phyloP scores from a whole-genome alignment of 2,113 vertebrate species.

The Chunga burmeisteri region DNA sequence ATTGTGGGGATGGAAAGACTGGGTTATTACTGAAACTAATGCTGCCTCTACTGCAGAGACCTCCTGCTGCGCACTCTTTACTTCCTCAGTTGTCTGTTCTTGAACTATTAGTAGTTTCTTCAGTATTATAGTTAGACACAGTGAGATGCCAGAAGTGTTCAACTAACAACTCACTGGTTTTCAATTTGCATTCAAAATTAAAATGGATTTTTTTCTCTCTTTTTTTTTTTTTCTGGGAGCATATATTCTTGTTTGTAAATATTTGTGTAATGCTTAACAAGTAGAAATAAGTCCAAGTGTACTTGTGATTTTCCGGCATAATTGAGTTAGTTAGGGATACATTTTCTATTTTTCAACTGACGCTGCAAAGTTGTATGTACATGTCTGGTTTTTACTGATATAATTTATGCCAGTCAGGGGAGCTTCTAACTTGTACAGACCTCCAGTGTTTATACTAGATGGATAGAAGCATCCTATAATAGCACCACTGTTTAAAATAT shows the following conservation, averaged over 20 bases:
- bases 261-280: not conserved
- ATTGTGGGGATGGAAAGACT: not conserved
- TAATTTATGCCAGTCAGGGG: not conserved
- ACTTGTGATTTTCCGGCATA: not conserved
- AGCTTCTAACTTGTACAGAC: not conserved
- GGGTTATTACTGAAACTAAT: not conserved
- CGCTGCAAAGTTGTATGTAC: not conserved
- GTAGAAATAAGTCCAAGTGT: not conserved
- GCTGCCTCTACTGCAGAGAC: not conserved
- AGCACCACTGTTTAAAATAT: not conserved
- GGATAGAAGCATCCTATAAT: not conserved
- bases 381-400: not conserved
- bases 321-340: not conserved
- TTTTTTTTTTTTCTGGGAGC: not conserved
- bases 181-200: not conserved
- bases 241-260: not conserved
- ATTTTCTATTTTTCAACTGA: not conserved
- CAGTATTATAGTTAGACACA: not conserved
- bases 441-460: not conserved
- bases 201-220: not conserved
- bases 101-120: not conserved
- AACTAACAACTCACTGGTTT: not conserved
- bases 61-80: conserved; percentile 5
- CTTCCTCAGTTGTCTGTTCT: not conserved
- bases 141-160: not conserved